phyloP scores from a whole-genome alignment of 2,797 vertebrate species.

The Cercopithecus neglectus region DNA sequence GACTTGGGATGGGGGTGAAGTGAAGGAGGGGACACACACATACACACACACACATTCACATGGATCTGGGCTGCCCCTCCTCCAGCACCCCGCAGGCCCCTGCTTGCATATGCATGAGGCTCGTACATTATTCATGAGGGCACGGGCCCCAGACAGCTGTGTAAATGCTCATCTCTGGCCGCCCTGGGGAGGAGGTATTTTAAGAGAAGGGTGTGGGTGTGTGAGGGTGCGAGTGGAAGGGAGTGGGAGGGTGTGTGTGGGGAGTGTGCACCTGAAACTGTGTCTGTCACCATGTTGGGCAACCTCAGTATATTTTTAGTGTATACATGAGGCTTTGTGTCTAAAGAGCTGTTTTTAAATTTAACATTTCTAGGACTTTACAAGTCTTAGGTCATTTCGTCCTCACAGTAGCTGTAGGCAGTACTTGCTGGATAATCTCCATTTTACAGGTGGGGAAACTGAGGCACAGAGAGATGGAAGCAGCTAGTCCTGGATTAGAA shows the following conservation, averaged over 20 bases:
- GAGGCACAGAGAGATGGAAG: neutral
- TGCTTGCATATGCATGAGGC: constrained; percentile 82
- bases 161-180: constrained; percentile 75
- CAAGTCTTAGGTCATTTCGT: neutral
- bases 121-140: constrained; percentile 84
- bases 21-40: neutral
- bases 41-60: neutral
- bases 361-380: neutral
- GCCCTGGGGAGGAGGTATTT: constrained; percentile 60
- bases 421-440: neutral
- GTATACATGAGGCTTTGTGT: neutral
- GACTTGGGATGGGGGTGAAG: neutral
- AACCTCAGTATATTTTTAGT: constrained; percentile 20
- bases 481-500: neutral
- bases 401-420: neutral
- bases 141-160: constrained; percentile 81
- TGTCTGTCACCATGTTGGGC: neutral
- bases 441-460: constrained; percentile 30
- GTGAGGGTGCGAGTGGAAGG: neutral
- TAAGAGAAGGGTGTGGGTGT: constrained; percentile 56
- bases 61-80: constrained; percentile 17
- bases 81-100: constrained; percentile 54
- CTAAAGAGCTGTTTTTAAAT: constrained; percentile 32
- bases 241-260: neutral
- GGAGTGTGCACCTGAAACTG: neutral